A percentile compares a stretch with the other conserved stretches of the same genome.
These are phyloP conservation scores for Ectemnius cavifrons DNA, from an alignment of 2,888 invertebrate genomes.

Conservation along the genomic window DNA sequence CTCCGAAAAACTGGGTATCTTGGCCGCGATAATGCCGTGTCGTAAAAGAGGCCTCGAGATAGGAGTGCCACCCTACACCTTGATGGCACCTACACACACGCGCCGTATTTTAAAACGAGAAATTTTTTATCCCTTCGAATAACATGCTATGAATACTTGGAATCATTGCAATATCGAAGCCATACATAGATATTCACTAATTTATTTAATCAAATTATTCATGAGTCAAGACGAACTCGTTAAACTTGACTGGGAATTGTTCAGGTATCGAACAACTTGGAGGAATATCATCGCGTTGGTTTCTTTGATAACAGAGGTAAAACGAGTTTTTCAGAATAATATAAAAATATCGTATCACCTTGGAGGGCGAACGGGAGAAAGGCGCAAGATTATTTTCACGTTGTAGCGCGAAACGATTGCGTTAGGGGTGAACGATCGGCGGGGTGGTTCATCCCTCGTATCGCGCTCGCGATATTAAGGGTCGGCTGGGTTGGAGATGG, in stretches of 20 bases:
- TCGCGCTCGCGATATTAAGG: conserved; percentile 13
- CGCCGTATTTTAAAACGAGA: too few species aligned
- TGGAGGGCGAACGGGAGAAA: neutral
- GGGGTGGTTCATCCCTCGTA: neutral
- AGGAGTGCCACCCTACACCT: too few species aligned
- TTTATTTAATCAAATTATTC: too few species aligned
- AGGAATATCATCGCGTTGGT: too few species aligned
- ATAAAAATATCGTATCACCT: conserved; percentile 3
- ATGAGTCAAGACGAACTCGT: too few species aligned
- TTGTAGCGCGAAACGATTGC: conserved; percentile 8
- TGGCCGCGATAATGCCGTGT: conserved; percentile 8
- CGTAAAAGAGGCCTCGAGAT: neutral
- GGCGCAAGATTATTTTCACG: conserved; percentile 3
- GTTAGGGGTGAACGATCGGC: neutral
- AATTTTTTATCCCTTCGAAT: too few species aligned
- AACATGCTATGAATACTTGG: too few species aligned
- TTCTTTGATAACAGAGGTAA: neutral
- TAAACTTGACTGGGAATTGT: too few species aligned
- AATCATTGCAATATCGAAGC: too few species aligned
- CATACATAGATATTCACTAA: too few species aligned
- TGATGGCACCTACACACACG: too few species aligned
- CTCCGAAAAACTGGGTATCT: conserved; percentile 46
- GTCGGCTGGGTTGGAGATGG: conserved; percentile 13
- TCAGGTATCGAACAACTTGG: too few species aligned
- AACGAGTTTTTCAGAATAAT: neutral